A percentile compares a stretch with the other conserved stretches of the same genome.
phyloP scores from a whole-genome alignment of 2,797 vertebrate species.

The Sebastiscus albofasciatus region DNA sequence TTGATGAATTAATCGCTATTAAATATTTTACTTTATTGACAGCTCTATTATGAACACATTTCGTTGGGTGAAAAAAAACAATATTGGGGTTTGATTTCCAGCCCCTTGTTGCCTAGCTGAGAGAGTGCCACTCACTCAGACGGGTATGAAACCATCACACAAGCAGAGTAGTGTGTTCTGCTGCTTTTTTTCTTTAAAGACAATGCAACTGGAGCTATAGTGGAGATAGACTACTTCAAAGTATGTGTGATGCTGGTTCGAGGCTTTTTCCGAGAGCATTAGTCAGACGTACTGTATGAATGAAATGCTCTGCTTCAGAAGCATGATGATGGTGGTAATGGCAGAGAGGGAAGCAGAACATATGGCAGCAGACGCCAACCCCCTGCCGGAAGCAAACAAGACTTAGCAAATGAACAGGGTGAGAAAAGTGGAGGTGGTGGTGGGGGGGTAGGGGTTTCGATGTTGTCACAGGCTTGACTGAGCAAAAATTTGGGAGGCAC shows the following conservation, averaged over 20 bases:
- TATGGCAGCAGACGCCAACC: constrained; percentile 47
- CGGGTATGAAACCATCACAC: neutral
- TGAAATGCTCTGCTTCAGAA: constrained; percentile 19
- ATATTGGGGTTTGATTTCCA: neutral
- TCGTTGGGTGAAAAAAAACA: neutral
- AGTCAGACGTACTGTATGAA: constrained; percentile 19
- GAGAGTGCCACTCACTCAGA: neutral
- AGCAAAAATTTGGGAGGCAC: constrained; percentile 27
- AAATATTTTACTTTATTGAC: no score
- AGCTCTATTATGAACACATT: neutral
- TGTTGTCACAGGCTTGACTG: constrained; percentile 13
- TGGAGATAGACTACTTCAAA: constrained; percentile 27
- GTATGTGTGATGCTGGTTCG: constrained; percentile 9
- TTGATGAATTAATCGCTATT: no score
- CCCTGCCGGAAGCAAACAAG: constrained; percentile 35
- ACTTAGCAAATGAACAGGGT: constrained; percentile 1
- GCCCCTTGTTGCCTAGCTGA: neutral
- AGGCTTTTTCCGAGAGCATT: constrained; percentile 21
- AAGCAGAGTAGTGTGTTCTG: neutral
- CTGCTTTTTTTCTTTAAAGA: neutral
- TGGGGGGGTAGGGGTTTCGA: neutral
- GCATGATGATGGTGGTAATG: constrained; percentile 21
- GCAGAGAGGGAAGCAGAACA: constrained; percentile 27
- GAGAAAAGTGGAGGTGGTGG: neutral
- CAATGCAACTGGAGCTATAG: neutral